phyloP scores from a whole-genome alignment of 2,797 vertebrate species.

The Rhinatrema bivittatum region DNA sequence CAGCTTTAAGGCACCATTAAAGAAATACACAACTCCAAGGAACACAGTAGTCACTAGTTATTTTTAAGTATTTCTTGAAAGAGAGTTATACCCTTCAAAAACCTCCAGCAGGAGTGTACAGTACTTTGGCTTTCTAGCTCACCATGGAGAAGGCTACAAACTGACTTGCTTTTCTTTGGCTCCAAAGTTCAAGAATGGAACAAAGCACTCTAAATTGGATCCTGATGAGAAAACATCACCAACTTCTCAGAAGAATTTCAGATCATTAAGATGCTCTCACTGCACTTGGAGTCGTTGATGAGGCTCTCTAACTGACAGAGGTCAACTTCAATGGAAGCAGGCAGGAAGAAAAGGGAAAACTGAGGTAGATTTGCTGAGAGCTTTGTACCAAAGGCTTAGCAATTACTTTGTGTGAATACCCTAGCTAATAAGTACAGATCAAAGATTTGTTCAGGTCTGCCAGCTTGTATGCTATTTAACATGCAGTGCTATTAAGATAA shows the following conservation, averaged over 20 bases:
- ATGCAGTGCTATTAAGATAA: constrained; percentile 52
- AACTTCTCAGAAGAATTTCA: constrained; percentile 79
- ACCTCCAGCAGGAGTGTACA: constrained; percentile 45
- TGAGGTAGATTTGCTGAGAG: constrained; percentile 61
- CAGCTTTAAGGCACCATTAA: constrained; percentile 8
- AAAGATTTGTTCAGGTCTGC: constrained; percentile 59
- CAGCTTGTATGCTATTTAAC: constrained; percentile 50
- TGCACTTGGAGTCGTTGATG: constrained; percentile 65
- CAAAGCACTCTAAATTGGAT: constrained; percentile 87
- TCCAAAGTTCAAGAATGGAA: constrained; percentile 78
- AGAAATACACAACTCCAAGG: constrained; percentile 13
- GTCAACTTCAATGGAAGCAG: constrained; percentile 65
- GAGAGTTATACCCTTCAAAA: constrained; percentile 41
- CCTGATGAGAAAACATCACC: constrained; percentile 86
- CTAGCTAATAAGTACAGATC: constrained; percentile 63
- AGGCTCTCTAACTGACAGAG: constrained; percentile 71
- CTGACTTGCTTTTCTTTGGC: constrained; percentile 62
- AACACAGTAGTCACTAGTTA: constrained; percentile 34
- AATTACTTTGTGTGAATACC: constrained; percentile 60
- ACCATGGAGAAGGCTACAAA: constrained; percentile 49
- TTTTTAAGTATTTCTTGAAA: constrained; percentile 51
- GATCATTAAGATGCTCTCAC: constrained; percentile 73
- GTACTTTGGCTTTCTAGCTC: constrained; percentile 51
- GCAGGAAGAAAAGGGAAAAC: constrained; percentile 60
- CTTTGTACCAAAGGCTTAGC: constrained; percentile 51